Evolutionary conservation across 2,888 invertebrate genomes (phyloP), one percentile per base, ranked within the genome.

Genomic region (Omphaloscelis lunosa): DNA sequence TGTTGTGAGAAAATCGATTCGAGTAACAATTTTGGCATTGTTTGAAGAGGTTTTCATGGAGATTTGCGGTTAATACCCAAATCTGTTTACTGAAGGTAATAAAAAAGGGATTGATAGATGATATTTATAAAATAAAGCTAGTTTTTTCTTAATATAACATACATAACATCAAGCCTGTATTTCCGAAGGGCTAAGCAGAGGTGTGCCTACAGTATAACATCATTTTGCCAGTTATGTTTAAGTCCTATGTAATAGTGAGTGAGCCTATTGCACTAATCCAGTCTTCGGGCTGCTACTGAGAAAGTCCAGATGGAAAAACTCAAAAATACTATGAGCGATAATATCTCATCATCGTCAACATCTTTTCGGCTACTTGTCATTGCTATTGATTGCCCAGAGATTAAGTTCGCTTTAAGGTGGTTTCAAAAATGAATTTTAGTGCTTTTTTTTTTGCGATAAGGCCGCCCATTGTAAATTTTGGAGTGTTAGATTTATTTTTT

Each of bases 1-100:
- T 59, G 53, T 68, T 75, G 12, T 45, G 59, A 51, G 23, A 11
- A 58, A 68, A 77, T 74, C 77, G 61, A 81, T 83, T 9, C 48
- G 20, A 68, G 62, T 27, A 29, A 74, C 63, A 39, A 29, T 74
- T 62, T 41, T 20, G 45, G 12, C 9, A 20, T 61, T 51, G 34
- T 63, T 74, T 61, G 62, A 61, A 34, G 27, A 61, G 9, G 34
- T 71, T 72, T 69, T 59, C 7, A 39, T 68, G 20, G 29, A 65
- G 53, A 59, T 69, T 69, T 34, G 41, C 53, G 29, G 23, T 39
- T n/a, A n/a, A 76, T n/a, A 68, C 34, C 17, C n/a, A 53, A 68
- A 34, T 39, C 11, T 76, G 41, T 53, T 67, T 61, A 27, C 51
- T n/a, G 15, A 15, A 66, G 15, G 56, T 48, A 27, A 34, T 15